Evolutionary conservation across 2,888 invertebrate genomes (phyloP).

Genomic region (Thera britannica): DNA sequence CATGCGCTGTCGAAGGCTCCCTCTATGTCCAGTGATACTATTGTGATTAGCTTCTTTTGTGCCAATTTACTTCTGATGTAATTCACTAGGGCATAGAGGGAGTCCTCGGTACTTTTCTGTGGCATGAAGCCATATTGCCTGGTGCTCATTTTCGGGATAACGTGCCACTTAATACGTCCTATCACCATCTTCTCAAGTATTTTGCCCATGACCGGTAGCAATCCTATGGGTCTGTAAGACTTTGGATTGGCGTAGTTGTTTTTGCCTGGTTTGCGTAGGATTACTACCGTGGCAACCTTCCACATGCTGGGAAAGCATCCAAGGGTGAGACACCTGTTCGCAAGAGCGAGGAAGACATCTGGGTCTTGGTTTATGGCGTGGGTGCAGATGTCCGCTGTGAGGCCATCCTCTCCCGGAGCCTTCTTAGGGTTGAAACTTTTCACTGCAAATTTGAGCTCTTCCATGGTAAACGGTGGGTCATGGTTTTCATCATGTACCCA

Average conservation of each 20-base stretch:
- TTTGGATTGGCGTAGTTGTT: no score
- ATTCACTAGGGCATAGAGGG: background rate
- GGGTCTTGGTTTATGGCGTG: background rate
- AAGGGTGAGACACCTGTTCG: background rate
- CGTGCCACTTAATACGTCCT: background rate
- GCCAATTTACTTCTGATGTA: no score
- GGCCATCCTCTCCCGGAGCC: slow-evolving; percentile 30
- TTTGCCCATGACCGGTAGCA: background rate
- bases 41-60: background rate
- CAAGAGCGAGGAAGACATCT: background rate
- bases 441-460: slow-evolving; percentile 21
- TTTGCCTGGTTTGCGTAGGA: no score
- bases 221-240: no score
- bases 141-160: background rate
- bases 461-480: slow-evolving; percentile 22
- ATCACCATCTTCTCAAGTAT: background rate
- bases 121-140: background rate
- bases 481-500: background rate
- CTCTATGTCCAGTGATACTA: background rate
- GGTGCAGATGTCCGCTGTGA: slow-evolving; percentile 8
- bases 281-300: background rate
- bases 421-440: slow-evolving; percentile 35
- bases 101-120: background rate
- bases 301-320: background rate
- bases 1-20: no score